Evolutionary conservation across 2,797 vertebrate genomes (phyloP).

Genomic region (Naso thynnoides): DNA sequence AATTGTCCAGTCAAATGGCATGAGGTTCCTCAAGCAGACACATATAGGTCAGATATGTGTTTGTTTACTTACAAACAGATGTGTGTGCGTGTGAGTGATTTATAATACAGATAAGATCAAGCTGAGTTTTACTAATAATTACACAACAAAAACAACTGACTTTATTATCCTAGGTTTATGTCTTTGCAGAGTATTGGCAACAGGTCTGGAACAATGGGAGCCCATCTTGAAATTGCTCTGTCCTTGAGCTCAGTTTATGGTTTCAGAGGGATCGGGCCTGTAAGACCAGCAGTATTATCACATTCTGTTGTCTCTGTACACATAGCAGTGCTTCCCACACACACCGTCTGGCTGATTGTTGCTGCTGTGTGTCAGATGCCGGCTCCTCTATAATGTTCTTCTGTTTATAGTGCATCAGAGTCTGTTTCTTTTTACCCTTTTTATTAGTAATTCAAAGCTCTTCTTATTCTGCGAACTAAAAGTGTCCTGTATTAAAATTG

Average conservation of each 20-base stretch:
- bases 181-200: slow-evolving; percentile 57
- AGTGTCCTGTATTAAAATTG: not conserved
- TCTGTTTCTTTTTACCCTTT: not conserved
- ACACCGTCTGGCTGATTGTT: slow-evolving; percentile 45
- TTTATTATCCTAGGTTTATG: slow-evolving; percentile 55
- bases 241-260: slow-evolving; percentile 79
- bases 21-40: slow-evolving; percentile 72
- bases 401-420: slow-evolving; percentile 6
- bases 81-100: slow-evolving; percentile 7
- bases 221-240: slow-evolving; percentile 60
- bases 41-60: slow-evolving; percentile 59
- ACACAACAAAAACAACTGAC: slow-evolving; percentile 19
- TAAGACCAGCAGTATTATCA: slow-evolving; percentile 76
- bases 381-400: slow-evolving; percentile 32
- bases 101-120: slow-evolving; percentile 12
- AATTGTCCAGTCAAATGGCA: slow-evolving; percentile 80
- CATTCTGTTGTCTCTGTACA: slow-evolving; percentile 84
- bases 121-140: slow-evolving; percentile 40
- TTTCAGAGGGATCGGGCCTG: slow-evolving; percentile 65
- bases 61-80: slow-evolving; percentile 57
- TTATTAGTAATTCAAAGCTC: slow-evolving; percentile 5
- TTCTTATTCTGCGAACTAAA: not conserved
- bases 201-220: slow-evolving; percentile 68
- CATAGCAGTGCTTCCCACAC: slow-evolving; percentile 67
- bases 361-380: slow-evolving; percentile 55